A percentile compares a stretch with the other conserved stretches of the same genome.
These are phyloP conservation scores for Nasonia oneida DNA, from an alignment of 2,888 invertebrate species.

Conservation along the genomic window DNA sequence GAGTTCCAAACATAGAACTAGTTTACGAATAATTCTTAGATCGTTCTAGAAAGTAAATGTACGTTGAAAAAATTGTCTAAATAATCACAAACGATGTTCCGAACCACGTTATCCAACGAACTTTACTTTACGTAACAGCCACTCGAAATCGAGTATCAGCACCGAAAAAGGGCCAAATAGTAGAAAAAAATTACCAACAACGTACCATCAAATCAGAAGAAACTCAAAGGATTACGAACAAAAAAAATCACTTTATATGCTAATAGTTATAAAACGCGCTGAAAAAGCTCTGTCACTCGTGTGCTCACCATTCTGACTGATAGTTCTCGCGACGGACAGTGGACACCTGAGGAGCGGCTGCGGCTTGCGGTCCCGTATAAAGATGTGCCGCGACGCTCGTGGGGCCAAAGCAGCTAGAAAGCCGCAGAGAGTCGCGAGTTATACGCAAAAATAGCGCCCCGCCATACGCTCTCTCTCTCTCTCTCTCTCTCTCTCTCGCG, in stretches of 20 bases:
- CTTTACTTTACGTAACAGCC: background rate
- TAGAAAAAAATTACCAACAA: background rate
- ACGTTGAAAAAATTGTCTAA: too few relatives aligned
- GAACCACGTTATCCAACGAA: too few relatives aligned
- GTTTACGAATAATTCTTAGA: background rate
- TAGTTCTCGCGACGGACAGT: slow-evolving; percentile 73
- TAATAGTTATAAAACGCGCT: background rate
- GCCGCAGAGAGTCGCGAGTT: slow-evolving; percentile 68
- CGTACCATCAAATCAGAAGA: too few relatives aligned
- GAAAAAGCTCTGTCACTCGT: background rate
- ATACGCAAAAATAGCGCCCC: slow-evolving; percentile 48
- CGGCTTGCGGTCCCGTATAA: slow-evolving; percentile 75
- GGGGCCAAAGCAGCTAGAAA: slow-evolving; percentile 78
- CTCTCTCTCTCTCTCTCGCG: too few relatives aligned
- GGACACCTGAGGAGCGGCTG: slow-evolving; percentile 75
- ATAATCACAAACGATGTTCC: too few relatives aligned
- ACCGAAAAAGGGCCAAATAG: background rate
- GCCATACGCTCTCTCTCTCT: background rate
- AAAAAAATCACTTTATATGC: background rate
- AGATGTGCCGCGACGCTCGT: slow-evolving; percentile 71
- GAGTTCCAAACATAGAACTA: slow-evolving; percentile 5
- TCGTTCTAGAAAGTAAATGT: background rate
- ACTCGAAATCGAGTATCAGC: too few relatives aligned
- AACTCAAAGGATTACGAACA: too few relatives aligned
- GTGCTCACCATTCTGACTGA: slow-evolving; percentile 74